A percentile compares a stretch with the other conserved stretches of the same genome.
phyloP scores from a whole-genome alignment of 2,113 vertebrate genomes.

The Notarius quadriscutis region DNA sequence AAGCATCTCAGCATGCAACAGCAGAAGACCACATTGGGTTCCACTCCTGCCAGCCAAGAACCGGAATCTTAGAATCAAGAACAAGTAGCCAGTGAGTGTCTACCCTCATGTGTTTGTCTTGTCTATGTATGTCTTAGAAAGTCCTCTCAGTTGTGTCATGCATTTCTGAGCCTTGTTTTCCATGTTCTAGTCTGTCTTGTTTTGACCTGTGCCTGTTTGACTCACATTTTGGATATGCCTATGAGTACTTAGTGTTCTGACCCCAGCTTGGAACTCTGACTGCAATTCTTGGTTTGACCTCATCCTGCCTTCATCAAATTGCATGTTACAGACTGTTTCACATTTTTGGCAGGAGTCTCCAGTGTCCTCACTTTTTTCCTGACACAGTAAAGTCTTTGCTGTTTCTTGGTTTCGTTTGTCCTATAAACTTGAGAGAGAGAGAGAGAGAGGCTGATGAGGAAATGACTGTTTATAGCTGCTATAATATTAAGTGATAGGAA shows the following conservation, averaged over 20 bases:
- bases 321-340: background rate
- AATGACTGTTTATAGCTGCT: background rate
- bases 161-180: too few relatives aligned
- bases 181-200: background rate
- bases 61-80: too few relatives aligned
- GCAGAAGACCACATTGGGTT: too few relatives aligned
- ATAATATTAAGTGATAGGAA: background rate
- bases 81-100: too few relatives aligned
- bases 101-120: too few relatives aligned
- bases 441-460: background rate
- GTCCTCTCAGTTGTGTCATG: background rate
- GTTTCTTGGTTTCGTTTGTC: background rate
- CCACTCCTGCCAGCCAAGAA: too few relatives aligned
- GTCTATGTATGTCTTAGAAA: too few relatives aligned
- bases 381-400: background rate
- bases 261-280: background rate
- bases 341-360: background rate
- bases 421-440: background rate
- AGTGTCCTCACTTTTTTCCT: background rate
- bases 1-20: too few relatives aligned
- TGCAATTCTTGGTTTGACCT: background rate
- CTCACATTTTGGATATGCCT: too few relatives aligned
- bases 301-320: background rate
- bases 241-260: background rate
- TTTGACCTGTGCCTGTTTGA: background rate